A percentile compares a stretch with the other conserved stretches of the same genome.
phyloP scores from a whole-genome alignment of 2,888 invertebrate species.

The Pollenia angustigena region DNA sequence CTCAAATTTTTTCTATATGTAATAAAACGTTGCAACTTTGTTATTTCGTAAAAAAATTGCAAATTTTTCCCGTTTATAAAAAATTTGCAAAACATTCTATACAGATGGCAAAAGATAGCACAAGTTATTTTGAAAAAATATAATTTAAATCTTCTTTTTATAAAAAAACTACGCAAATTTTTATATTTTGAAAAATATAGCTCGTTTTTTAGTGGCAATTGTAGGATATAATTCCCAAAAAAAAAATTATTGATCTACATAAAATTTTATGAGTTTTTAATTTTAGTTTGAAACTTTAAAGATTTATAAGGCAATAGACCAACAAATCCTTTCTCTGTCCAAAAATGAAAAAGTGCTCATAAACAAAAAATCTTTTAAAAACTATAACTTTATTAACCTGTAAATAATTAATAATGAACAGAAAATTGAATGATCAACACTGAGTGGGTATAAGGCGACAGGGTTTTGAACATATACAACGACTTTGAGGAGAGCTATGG shows the following conservation, averaged over 20 bases:
- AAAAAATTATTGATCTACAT: slow-evolving; percentile 2
- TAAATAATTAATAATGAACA: slow-evolving; percentile 29
- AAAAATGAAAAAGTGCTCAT: not conserved
- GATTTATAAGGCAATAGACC: slow-evolving; percentile 1
- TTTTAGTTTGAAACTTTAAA: slow-evolving; percentile 4
- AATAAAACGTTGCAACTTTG: too few species aligned
- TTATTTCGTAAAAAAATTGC: too few species aligned
- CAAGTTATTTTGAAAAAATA: too few species aligned
- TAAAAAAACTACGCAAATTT: too few species aligned
- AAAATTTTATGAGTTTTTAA: slow-evolving; percentile 37
- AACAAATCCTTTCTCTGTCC: not conserved
- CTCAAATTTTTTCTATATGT: too few species aligned
- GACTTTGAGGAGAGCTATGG: not conserved
- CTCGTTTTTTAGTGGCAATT: too few species aligned
- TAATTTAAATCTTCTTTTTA: too few species aligned
- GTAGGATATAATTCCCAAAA: too few species aligned
- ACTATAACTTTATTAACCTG: slow-evolving; percentile 48
- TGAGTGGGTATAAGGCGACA: not conserved
- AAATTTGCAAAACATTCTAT: too few species aligned
- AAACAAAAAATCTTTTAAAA: slow-evolving; percentile 50
- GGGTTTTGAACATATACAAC: not conserved
- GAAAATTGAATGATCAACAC: slow-evolving; percentile 13
- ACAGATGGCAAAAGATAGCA: too few species aligned
- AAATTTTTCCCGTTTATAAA: too few species aligned
- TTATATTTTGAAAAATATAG: too few species aligned